Evolutionary conservation across 2,888 invertebrate species (phyloP).

Genomic region (Zhengitettix transpicula): DNA sequence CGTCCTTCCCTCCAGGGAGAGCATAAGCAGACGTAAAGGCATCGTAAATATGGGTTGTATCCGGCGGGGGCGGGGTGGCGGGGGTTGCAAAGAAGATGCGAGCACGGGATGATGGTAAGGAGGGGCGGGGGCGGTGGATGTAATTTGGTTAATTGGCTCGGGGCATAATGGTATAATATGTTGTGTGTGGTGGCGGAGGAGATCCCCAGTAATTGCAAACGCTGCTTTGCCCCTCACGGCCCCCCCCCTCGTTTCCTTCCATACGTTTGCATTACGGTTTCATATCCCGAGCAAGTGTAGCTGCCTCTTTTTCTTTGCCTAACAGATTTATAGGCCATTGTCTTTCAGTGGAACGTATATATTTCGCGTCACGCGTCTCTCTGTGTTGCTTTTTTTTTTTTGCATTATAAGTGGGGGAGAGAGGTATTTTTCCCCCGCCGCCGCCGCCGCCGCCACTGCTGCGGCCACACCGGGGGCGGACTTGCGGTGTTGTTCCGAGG

Average conservation of each 20-base stretch:
- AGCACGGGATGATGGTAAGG: too few species aligned
- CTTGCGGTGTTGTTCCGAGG: not conserved
- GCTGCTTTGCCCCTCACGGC: not conserved
- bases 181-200: slow-evolving; percentile 4
- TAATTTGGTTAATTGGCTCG: slow-evolving; percentile 15
- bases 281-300: not conserved
- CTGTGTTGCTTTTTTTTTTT: too few species aligned
- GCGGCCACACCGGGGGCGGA: not conserved
- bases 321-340: slow-evolving; percentile 31
- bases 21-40: slow-evolving; percentile 8
- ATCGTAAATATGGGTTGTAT: slow-evolving; percentile 10
- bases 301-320: not conserved
- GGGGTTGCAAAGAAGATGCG: not conserved
- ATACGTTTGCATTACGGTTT: slow-evolving; percentile 1
- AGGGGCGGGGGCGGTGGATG: not conserved
- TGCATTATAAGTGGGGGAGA: not conserved
- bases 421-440: not conserved
- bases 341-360: slow-evolving; percentile 29
- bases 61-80: not conserved
- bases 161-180: slow-evolving; percentile 14
- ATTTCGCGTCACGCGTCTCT: slow-evolving; percentile 20
- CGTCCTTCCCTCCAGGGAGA: not conserved
- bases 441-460: not conserved
- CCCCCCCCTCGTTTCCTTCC: not conserved
- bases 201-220: not conserved